These are phyloP conservation scores for Drosophila recens DNA, from an alignment of 2,888 invertebrate species.

Conservation along the genomic window DNA sequence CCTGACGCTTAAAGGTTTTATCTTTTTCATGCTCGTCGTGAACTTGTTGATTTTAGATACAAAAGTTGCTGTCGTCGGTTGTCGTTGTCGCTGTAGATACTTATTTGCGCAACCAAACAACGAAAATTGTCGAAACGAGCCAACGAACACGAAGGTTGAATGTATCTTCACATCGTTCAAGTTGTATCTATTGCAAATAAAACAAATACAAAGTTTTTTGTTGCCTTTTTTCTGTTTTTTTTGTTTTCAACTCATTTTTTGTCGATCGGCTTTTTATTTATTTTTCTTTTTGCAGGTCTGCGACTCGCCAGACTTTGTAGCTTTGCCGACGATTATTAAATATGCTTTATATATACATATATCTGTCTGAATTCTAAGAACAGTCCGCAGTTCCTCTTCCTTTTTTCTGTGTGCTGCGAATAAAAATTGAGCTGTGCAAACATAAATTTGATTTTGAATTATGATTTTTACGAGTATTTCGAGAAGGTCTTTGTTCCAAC, in stretches of 20 bases:
- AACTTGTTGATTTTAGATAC: constrained; percentile 81
- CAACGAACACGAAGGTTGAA: constrained; percentile 71
- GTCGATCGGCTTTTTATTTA: constrained; percentile 18
- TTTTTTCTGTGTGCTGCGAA: constrained; percentile 12
- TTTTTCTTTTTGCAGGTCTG: constrained; percentile 46
- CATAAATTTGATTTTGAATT: constrained; percentile 52
- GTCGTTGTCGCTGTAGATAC: constrained; percentile 36
- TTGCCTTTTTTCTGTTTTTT: constrained; percentile 12
- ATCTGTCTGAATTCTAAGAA: constrained; percentile 29
- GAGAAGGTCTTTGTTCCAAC: constrained; percentile 11
- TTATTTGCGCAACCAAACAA: constrained; percentile 64
- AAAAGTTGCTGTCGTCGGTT: constrained; percentile 53
- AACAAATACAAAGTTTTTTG: constrained; percentile 39
- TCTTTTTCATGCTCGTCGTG: constrained; percentile 70
- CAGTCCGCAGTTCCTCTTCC: constrained; percentile 6
- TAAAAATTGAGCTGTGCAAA: constrained; percentile 56
- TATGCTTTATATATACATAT: constrained; percentile 26
- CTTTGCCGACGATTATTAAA: constrained; percentile 50
- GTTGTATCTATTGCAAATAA: constrained; percentile 65
- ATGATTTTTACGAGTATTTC: constrained; percentile 42
- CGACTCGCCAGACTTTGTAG: constrained; percentile 42
- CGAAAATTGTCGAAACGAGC: constrained; percentile 70
- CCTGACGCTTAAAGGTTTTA: constrained; percentile 74
- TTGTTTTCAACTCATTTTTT: constrained; percentile 22
- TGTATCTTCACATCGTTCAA: constrained; percentile 64